Evolutionary conservation across 2,113 vertebrate species (phyloP).

Genomic region (Scomber scombrus): DNA sequence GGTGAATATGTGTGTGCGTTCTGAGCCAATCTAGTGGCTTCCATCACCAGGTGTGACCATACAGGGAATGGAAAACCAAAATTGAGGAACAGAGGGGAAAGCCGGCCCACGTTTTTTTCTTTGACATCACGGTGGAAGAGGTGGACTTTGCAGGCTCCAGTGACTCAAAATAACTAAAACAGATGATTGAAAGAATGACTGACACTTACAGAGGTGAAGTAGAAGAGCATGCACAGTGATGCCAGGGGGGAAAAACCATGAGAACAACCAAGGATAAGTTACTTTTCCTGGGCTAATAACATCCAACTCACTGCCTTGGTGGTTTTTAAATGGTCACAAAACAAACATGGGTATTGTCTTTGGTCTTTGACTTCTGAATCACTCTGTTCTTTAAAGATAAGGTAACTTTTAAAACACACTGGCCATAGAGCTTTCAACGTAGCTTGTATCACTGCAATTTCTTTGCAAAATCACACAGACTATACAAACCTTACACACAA

Average conservation of each 20-base stretch:
- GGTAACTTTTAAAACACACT: constrained; percentile 3
- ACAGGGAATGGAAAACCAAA: constrained; percentile 51
- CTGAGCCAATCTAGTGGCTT: constrained; percentile 24
- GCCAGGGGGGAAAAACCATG: neutral
- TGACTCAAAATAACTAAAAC: constrained; percentile 43
- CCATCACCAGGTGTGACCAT: constrained; percentile 51
- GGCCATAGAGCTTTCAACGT: constrained; percentile 16
- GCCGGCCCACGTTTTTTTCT: constrained; percentile 44
- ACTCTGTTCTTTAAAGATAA: constrained; percentile 18
- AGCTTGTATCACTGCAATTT: constrained; percentile 12
- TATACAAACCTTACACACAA: constrained; percentile 20
- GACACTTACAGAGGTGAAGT: constrained; percentile 20
- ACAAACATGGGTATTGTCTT: constrained; percentile 12
- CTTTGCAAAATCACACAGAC: constrained; percentile 21
- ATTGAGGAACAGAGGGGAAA: constrained; percentile 42
- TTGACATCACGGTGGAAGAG: constrained; percentile 48
- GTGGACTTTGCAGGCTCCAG: constrained; percentile 43
- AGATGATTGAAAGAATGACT: constrained; percentile 60
- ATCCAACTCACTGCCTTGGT: too few relatives aligned
- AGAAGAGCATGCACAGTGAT: neutral
- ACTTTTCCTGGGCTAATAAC: too few relatives aligned
- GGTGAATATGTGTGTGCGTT: neutral
- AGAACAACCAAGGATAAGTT: neutral
- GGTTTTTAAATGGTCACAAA: constrained; percentile 16
- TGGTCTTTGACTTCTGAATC: constrained; percentile 15